Percentiles rank a stretch among this genome's conserved stretches.
Conservation (phyloP, 2,113 vertebrate species). For the Sinocyclocheilus maitianheensis region DNA sequence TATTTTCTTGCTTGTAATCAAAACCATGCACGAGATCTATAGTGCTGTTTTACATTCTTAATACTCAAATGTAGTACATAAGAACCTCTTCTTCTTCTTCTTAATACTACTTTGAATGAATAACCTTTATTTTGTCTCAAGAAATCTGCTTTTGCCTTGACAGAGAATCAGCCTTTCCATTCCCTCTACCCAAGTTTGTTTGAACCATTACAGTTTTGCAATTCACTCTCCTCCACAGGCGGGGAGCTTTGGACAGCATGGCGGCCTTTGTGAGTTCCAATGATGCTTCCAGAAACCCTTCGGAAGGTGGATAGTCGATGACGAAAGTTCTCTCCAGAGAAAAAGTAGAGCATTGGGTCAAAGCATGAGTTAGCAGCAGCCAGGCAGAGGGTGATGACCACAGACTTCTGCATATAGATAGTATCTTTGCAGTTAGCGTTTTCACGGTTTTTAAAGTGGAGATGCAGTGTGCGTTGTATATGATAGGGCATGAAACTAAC, state of each 20-base stretch:
- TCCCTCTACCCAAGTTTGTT: background rate
- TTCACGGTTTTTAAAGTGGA: constrained; percentile 70
- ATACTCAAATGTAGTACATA: constrained; percentile 7
- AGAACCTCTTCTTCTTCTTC: background rate
- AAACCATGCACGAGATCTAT: background rate
- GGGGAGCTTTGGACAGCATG: background rate
- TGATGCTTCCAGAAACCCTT: constrained; percentile 66
- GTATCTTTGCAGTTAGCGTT: constrained; percentile 67
- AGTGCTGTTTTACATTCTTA: background rate
- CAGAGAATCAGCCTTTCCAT: background rate
- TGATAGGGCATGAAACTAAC: constrained; percentile 94
- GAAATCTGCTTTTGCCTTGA: background rate
- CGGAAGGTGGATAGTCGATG: constrained; percentile 81
- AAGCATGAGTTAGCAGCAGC: constrained; percentile 94
- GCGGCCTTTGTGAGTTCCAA: background rate
- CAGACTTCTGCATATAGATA: constrained; percentile 85
- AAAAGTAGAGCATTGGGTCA: constrained; percentile 94
- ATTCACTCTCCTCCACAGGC: constrained; percentile 21
- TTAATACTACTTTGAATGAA: background rate
- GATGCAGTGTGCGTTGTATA: constrained; percentile 86
- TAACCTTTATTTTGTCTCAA: background rate
- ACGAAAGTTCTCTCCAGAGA: constrained; percentile 90
- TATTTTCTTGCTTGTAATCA: background rate
- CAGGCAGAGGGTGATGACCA: constrained; percentile 88
- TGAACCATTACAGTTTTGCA: constrained; percentile 20